A percentile compares a stretch with the other conserved stretches of the same genome.
Conservation (phyloP, 2,113 vertebrate species). For the Bufo bufo region DNA sequence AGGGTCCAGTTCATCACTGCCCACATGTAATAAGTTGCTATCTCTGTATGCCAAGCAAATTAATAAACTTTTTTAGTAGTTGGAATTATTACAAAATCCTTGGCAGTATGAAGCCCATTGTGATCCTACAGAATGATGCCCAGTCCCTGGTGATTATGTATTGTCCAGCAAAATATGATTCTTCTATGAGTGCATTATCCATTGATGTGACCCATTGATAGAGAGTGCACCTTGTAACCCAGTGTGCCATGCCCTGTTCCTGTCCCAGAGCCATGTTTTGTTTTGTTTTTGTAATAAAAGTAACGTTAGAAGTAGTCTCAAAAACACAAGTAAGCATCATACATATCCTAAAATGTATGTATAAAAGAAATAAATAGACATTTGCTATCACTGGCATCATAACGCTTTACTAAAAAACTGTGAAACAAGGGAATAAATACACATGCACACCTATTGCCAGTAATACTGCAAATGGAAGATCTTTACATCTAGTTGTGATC, state of each 20-base stretch:
- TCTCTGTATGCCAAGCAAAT: background rate
- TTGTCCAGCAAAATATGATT: background rate
- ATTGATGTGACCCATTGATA: too few species aligned
- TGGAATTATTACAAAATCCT: too few species aligned
- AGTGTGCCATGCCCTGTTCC: background rate
- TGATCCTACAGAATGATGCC: background rate
- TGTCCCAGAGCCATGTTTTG: background rate
- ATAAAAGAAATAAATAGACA: background rate
- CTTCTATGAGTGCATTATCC: background rate
- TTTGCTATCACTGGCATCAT: background rate
- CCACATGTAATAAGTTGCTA: background rate
- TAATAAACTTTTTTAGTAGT: too few species aligned
- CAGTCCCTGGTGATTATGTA: background rate
- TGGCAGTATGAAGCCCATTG: background rate
- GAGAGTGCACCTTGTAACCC: background rate
- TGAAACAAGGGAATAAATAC: constrained; percentile 1
- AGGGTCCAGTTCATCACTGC: background rate
- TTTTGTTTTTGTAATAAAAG: background rate
- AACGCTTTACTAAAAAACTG: background rate
- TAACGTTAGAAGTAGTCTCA: background rate
- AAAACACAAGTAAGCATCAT: background rate
- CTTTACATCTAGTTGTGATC: constrained; percentile 38
- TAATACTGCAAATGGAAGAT: background rate
- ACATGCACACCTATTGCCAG: background rate
- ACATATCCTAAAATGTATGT: background rate